Conservation (phyloP, 2,797 vertebrate species). For the Xenops minutus region DNA sequence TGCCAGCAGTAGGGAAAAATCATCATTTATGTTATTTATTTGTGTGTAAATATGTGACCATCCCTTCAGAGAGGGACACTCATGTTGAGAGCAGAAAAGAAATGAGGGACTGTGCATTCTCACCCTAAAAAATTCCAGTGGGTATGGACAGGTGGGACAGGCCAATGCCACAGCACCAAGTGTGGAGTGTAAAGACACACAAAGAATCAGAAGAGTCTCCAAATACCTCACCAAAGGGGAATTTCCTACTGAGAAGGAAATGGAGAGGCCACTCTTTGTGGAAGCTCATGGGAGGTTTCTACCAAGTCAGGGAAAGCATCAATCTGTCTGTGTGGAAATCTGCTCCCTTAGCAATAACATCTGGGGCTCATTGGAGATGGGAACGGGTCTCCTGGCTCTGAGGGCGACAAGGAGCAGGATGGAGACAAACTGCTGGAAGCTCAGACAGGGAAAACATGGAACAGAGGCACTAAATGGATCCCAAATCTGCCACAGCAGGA, state of each 20-base stretch:
- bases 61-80: not conserved
- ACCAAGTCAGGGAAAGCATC: not conserved
- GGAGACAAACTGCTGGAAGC: constrained; percentile 14
- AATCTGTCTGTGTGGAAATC: constrained; percentile 24
- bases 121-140: not conserved
- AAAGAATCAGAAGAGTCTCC: not conserved
- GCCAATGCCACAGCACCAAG: not conserved
- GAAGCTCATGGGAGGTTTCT: not conserved
- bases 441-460: not conserved
- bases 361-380: not conserved
- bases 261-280: not conserved
- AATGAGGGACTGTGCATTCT: not conserved
- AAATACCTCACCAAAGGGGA: not conserved
- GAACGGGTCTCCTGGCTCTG: not conserved
- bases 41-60: not conserved
- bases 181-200: not conserved
- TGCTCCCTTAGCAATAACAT: constrained; percentile 40
- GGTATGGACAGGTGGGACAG: no score
- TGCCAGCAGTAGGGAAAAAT: not conserved
- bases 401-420: not conserved
- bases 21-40: not conserved
- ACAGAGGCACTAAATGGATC: not conserved
- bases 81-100: not conserved
- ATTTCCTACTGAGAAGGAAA: not conserved
- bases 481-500: not conserved